A percentile compares a stretch with the other conserved stretches of the same genome.
These are phyloP conservation scores for Mormyrops boulengeri DNA, from an alignment of 2,797 vertebrate genomes.

Conservation along the genomic window DNA sequence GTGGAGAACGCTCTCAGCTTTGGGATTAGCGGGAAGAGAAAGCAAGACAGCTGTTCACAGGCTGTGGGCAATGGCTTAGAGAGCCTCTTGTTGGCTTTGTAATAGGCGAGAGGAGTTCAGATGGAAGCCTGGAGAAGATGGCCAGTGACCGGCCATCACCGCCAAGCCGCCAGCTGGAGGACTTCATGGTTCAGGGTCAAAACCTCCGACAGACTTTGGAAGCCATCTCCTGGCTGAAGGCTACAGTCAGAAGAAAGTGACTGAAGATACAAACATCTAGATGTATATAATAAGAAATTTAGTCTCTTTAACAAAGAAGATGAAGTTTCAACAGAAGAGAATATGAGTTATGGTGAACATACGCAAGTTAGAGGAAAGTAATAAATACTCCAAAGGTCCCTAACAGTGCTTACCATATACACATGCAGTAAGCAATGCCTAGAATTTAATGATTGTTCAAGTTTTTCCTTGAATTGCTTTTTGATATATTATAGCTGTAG, in stretches of 20 bases:
- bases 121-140: slow-evolving; percentile 12
- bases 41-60: slow-evolving; percentile 14
- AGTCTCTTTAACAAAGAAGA: neutral
- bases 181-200: slow-evolving; percentile 4
- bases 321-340: neutral
- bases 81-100: neutral
- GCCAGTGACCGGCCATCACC: slow-evolving; percentile 15
- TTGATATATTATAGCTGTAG: slow-evolving; percentile 18
- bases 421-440: neutral
- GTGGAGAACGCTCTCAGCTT: neutral
- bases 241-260: slow-evolving; percentile 5
- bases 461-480: slow-evolving; percentile 7
- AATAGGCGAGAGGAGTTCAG: slow-evolving; percentile 4
- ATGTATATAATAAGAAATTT: neutral
- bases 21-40: slow-evolving; percentile 10
- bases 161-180: slow-evolving; percentile 13
- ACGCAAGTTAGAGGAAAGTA: neutral
- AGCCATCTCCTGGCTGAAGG: slow-evolving; percentile 2
- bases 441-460: slow-evolving; percentile 5
- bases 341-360: neutral
- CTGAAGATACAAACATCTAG: neutral
- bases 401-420: neutral
- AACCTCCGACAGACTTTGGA: neutral
- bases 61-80: slow-evolving; percentile 17
- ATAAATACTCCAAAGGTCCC: neutral